Conservation (phyloP, 2,113 vertebrate genomes). For the Elephantulus edwardii region DNA sequence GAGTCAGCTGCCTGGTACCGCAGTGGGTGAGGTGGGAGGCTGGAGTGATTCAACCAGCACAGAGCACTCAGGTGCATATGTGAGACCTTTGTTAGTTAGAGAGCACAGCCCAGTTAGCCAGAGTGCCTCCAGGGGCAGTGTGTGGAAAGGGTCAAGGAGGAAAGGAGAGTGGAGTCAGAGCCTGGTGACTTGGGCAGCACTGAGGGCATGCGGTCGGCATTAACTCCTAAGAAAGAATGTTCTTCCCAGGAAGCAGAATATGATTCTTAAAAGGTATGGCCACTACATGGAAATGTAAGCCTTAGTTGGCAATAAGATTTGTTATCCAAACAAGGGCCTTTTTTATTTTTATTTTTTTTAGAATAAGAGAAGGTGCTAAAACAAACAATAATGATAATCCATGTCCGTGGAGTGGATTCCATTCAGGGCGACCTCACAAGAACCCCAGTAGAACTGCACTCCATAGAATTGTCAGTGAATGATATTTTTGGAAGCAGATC, state of each 20-base stretch:
- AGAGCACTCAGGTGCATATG: neutral
- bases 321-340: neutral
- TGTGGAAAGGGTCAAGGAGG: neutral
- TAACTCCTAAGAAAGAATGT: neutral
- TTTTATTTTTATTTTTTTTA: neutral
- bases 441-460: neutral
- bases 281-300: neutral
- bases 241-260: neutral
- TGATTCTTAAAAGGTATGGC: neutral
- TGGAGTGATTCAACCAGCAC: accelerated
- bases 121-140: neutral
- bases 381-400: neutral
- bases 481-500: neutral
- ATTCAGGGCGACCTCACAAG: neutral
- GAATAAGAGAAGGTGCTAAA: neutral
- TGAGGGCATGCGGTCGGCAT: neutral
- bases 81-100: neutral
- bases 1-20: neutral
- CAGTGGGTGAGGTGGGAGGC: neutral
- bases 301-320: neutral
- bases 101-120: neutral
- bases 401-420: neutral
- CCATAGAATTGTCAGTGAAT: neutral
- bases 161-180: neutral
- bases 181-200: neutral